Percentiles rank a stretch among this genome's conserved stretches.
Evolutionary conservation across 2,888 invertebrate species (phyloP).

Genomic region (Andricus curvator): DNA sequence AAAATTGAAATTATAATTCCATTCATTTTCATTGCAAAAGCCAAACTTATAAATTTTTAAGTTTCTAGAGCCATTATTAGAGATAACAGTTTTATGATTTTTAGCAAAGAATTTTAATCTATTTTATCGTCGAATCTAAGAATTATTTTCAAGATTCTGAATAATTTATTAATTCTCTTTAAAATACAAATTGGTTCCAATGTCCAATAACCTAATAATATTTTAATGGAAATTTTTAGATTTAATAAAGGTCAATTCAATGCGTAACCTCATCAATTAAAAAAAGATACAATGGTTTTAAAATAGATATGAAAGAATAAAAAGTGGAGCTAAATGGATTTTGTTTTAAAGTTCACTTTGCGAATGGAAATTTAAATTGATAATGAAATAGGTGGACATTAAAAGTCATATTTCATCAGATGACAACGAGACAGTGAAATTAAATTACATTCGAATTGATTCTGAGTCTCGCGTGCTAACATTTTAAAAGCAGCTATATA

Average conservation of each 20-base stretch:
- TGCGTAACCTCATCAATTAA: no score
- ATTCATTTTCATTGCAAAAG: not conserved
- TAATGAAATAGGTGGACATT: not conserved
- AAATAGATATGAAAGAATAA: not conserved
- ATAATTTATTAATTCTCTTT: no score
- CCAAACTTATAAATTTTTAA: not conserved
- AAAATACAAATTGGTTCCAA: no score
- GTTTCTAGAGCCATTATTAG: not conserved
- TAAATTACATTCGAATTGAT: slow-evolving; percentile 27
- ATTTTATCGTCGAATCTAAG: no score
- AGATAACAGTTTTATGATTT: not conserved
- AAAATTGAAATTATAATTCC: not conserved
- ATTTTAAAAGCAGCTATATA: slow-evolving; percentile 20
- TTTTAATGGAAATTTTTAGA: no score
- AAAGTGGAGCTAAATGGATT: not conserved
- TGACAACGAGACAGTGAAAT: slow-evolving; percentile 33
- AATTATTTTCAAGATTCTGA: no score
- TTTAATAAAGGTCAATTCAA: no score
- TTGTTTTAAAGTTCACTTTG: not conserved
- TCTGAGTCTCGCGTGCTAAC: slow-evolving; percentile 30
- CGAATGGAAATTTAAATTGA: not conserved
- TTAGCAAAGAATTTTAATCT: no score
- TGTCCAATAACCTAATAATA: no score
- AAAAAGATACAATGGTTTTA: not conserved
- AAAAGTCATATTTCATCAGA: slow-evolving; percentile 15